These are phyloP conservation scores for Boloria selene DNA, from an alignment of 2,888 invertebrate species.

Conservation along the genomic window DNA sequence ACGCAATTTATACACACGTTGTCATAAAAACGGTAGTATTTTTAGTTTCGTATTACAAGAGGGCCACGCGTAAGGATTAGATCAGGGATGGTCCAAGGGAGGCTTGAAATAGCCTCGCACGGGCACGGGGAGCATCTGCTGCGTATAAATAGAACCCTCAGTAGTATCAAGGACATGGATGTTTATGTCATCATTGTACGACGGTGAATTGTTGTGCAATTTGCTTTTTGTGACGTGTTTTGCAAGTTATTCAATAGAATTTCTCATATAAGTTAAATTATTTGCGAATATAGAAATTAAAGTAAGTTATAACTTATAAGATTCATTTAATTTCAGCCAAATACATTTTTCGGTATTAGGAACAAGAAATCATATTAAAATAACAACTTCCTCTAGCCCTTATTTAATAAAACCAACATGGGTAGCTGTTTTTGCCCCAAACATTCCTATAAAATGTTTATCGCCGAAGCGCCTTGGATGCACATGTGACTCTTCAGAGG, in stretches of 20 bases:
- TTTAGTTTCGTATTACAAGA: constrained; percentile 47
- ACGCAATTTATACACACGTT: constrained; percentile 40
- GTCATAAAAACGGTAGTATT: constrained; percentile 43
- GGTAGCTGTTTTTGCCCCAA: constrained; percentile 73
- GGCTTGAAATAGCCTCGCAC: constrained; percentile 73
- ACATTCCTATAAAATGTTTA: constrained; percentile 83
- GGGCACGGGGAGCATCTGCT: constrained; percentile 71
- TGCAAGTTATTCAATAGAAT: not conserved
- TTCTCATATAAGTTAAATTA: not conserved
- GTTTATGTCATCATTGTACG: constrained; percentile 47
- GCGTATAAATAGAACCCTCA: constrained; percentile 74
- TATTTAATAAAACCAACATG: constrained; percentile 70
- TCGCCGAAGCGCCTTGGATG: constrained; percentile 53
- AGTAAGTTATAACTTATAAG: no score
- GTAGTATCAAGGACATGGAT: constrained; percentile 79
- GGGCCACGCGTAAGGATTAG: constrained; percentile 45
- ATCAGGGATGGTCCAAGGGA: constrained; percentile 47
- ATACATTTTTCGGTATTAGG: constrained; percentile 34
- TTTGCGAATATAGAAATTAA: not conserved
- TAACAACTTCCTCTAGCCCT: constrained; percentile 74
- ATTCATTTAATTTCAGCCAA: not conserved
- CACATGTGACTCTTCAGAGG: constrained; percentile 76
- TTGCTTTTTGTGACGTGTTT: not conserved
- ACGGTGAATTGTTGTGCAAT: constrained; percentile 6
- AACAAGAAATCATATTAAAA: constrained; percentile 60